phyloP scores from a whole-genome alignment of 2,888 invertebrate species.

The Melanophora roralis region DNA sequence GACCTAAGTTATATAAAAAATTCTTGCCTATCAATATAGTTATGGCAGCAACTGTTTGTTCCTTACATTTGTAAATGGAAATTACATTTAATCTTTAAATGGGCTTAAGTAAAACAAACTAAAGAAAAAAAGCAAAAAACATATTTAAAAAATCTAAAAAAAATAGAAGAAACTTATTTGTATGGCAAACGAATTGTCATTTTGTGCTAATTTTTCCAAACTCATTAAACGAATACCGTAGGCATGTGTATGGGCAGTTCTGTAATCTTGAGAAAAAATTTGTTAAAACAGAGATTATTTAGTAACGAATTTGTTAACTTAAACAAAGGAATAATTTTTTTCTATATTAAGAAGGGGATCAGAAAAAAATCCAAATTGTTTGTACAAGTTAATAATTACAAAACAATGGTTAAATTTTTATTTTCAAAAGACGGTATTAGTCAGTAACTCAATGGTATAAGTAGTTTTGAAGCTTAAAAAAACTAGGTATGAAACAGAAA shows the following conservation, averaged over 20 bases:
- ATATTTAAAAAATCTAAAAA: conserved; percentile 5
- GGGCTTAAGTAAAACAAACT: conserved; percentile 7
- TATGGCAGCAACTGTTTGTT: too few species aligned
- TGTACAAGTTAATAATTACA: conserved; percentile 39
- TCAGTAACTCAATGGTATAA: too few species aligned
- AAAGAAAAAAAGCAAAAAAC: too few species aligned
- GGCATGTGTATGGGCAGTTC: neutral
- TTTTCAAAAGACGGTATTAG: too few species aligned
- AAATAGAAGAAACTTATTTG: conserved; percentile 37
- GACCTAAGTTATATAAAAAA: too few species aligned
- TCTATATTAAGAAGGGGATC: neutral
- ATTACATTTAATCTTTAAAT: conserved; percentile 44
- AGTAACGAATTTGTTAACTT: conserved; percentile 46
- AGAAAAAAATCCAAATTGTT: too few species aligned
- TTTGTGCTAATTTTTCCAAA: conserved; percentile 47
- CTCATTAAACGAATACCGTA: conserved; percentile 19
- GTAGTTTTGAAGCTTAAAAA: too few species aligned
- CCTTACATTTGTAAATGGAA: neutral
- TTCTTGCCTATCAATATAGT: too few species aligned
- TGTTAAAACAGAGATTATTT: conserved; percentile 30
- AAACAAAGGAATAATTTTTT: neutral
- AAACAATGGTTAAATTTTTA: neutral
- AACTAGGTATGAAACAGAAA: neutral
- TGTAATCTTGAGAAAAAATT: conserved; percentile 10
- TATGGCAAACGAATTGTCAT: conserved; percentile 54